Evolutionary conservation across 2,888 invertebrate genomes (phyloP), one percentile per base, ranked within the genome.

Genomic region (Hemithea aestivaria): DNA sequence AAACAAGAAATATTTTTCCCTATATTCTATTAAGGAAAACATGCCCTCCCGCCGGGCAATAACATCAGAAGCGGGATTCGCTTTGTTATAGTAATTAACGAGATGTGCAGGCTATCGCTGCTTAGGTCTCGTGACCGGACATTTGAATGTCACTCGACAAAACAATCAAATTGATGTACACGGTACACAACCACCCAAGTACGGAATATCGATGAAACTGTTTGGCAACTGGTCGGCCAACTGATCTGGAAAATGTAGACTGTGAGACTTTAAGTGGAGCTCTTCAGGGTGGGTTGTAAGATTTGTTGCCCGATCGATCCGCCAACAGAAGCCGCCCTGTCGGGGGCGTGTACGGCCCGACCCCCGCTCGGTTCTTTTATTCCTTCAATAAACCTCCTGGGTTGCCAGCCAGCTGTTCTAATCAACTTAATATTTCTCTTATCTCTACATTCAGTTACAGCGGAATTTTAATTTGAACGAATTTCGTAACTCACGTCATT

Each of bases 321-420:
- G 21, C 21, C 45, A 37, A 53, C 34, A 27, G 16, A 16, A 34
- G 21, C 51, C 62, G 56, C 62, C 58, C 58, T 38, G 37, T 31
- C 39, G 53, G 48, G 58, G 63, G 64, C 51, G 64, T 66, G 58
- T 47, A 58, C 51, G 43, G 55, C 62, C 53, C 52, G 40, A 42
- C 50, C 62, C 56, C 49, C 27, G 43, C 37, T 11, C 24, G 34
- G 31, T 38, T 42, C 60, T 51, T 51, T 57, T 56, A 58, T 62
- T 52, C 47, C 58, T 62, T 47, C 50, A 40, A 52, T 53, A 55
- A 52, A 48, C 43, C 41, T 45, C 44, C 42, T 28, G 51, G 58
- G 59, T 60, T 65, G 54, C 62, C 51, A 48, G 38, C 16, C 33
- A n/a, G 23, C 22, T 8, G 12, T 20, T 16, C 6, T 10, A 27